Conservation (phyloP, 2,888 invertebrate genomes). For the Antitype chi region DNA sequence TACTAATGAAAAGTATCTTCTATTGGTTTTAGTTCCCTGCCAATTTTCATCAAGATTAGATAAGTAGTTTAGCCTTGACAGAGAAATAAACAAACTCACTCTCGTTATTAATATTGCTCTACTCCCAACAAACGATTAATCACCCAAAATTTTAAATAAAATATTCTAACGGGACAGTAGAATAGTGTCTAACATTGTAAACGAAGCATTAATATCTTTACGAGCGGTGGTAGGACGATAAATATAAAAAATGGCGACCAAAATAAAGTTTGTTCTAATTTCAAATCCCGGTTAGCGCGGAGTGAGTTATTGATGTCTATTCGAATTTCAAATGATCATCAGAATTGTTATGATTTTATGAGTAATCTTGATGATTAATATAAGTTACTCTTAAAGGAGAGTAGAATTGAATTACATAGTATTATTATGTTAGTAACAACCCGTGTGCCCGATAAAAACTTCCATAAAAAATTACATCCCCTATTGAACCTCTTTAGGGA, state of each 20-base stretch:
- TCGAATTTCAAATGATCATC: constrained; percentile 62
- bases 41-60: constrained; percentile 9
- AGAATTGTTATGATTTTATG: constrained; percentile 53
- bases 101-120: constrained; percentile 29
- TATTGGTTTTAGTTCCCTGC: neutral
- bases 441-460: too few species aligned
- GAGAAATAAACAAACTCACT: constrained; percentile 24
- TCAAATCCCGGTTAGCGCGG: constrained; percentile 70
- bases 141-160: constrained; percentile 32
- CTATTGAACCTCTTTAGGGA: too few species aligned
- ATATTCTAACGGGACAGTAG: constrained; percentile 47
- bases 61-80: constrained; percentile 47
- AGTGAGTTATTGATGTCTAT: constrained; percentile 68
- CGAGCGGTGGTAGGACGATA: constrained; percentile 56
- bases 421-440: neutral
- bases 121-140: constrained; percentile 41
- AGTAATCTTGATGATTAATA: constrained; percentile 21
- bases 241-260: constrained; percentile 62
- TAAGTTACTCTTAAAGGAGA: neutral
- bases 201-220: constrained; percentile 67
- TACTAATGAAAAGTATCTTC: neutral
- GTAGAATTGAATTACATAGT: neutral
- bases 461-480: too few species aligned
- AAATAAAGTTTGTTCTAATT: constrained; percentile 72
- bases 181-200: constrained; percentile 53